Conservation (phyloP, 1,140 invertebrate species). For the Manduca sexta region DNA sequence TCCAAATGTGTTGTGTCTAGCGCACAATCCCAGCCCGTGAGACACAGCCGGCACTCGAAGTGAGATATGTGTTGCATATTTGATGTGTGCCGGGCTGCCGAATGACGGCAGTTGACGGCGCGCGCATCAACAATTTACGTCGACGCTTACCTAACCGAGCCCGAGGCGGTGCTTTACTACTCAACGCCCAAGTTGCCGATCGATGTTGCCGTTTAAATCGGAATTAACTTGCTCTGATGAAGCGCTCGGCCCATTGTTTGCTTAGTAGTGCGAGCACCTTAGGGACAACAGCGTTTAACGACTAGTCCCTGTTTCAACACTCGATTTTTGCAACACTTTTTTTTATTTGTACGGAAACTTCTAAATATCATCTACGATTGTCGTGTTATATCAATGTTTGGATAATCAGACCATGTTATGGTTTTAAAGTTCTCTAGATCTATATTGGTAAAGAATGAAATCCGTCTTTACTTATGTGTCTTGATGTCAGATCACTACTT, state of each 20-base stretch:
- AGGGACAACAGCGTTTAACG: conserved; percentile 18
- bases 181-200: conserved; percentile 18
- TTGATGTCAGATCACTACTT: too few relatives aligned
- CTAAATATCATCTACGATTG: too few relatives aligned
- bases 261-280: conserved; percentile 21
- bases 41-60: conserved; percentile 18
- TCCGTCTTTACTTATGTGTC: too few relatives aligned
- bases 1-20: conserved; percentile 24
- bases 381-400: too few relatives aligned
- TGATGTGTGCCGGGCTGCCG: conserved; percentile 30
- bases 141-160: conserved; percentile 42
- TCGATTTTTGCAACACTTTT: neutral
- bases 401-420: too few relatives aligned
- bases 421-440: too few relatives aligned
- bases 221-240: conserved; percentile 25
- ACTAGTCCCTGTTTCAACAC: conserved; percentile 16
- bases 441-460: too few relatives aligned
- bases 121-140: conserved; percentile 46
- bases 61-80: conserved; percentile 51
- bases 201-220: conserved; percentile 24
- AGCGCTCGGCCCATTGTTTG: conserved; percentile 22
- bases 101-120: conserved; percentile 5
- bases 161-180: conserved; percentile 25
- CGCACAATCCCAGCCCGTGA: conserved; percentile 17
- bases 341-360: too few relatives aligned